Conservation (phyloP, 2,888 invertebrate species). For the Lithophane socia region DNA sequence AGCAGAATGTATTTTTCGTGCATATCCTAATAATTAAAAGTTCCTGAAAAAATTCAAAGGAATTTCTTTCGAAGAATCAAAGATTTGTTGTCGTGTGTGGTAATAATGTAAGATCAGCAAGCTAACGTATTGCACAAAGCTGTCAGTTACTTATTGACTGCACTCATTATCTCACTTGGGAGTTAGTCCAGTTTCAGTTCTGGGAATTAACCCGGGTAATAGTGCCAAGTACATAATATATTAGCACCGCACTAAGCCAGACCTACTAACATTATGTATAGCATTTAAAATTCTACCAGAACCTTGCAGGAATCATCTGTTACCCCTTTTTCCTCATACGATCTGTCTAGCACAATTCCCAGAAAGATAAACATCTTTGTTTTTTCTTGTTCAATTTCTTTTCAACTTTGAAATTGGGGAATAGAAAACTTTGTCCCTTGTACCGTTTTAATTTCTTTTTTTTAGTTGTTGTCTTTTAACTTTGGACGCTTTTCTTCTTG, state of each 20-base stretch:
- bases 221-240: background rate
- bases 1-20: background rate
- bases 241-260: background rate
- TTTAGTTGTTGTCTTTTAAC: constrained; percentile 26
- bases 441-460: constrained; percentile 19
- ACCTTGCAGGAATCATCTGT: background rate
- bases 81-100: background rate
- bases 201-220: background rate
- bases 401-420: constrained; percentile 16
- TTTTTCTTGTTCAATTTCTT: constrained; percentile 11
- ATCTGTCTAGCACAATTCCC: background rate
- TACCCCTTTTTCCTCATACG: background rate
- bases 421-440: constrained; percentile 23
- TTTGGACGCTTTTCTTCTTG: constrained; percentile 4
- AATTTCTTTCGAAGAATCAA: background rate
- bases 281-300: background rate
- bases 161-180: background rate
- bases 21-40: background rate
- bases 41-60: background rate
- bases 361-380: constrained; percentile 17
- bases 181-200: background rate
- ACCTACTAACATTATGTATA: no score
- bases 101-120: background rate
- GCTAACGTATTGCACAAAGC: background rate
- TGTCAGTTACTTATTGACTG: background rate